phyloP scores from a whole-genome alignment of 2,797 vertebrate species.

The Cephalopachus bancanus region DNA sequence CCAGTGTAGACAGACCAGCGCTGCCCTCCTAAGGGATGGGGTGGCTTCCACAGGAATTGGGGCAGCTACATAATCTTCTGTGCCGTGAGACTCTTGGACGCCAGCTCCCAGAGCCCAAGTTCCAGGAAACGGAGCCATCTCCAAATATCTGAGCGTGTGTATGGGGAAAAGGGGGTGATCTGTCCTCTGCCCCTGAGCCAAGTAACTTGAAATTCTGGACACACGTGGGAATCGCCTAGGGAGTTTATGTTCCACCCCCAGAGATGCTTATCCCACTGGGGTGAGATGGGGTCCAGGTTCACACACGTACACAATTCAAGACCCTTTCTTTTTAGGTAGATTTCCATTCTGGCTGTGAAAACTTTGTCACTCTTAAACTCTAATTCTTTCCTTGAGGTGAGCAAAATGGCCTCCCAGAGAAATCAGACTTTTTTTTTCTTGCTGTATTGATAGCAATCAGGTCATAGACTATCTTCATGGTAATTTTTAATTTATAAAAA shows the following conservation, averaged over 20 bases:
- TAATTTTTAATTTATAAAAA: not conserved
- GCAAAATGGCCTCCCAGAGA: not conserved
- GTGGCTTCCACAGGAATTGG: not conserved
- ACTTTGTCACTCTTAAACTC: not conserved
- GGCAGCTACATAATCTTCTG: not conserved
- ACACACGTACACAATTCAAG: not conserved
- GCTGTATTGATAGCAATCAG: not conserved
- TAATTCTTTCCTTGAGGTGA: not conserved
- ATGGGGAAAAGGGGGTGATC: not conserved
- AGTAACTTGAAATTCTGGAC: not conserved
- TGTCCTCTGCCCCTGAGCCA: not conserved
- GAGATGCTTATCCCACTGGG: not conserved
- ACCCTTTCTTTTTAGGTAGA: not conserved
- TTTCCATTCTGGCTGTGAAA: not conserved
- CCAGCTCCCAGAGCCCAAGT: not conserved
- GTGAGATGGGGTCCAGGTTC: not conserved
- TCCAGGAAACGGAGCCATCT: not conserved
- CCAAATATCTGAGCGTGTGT: not conserved
- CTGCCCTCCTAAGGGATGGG: not conserved
- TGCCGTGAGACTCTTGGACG: not conserved
- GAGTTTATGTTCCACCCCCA: not conserved
- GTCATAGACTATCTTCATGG: not conserved
- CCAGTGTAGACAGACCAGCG: not conserved
- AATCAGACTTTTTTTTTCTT: slow-evolving; percentile 30
- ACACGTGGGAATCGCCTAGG: not conserved